Evolutionary conservation across 2,888 invertebrate genomes (phyloP), one percentile per base, ranked within the genome.

Genomic region (Oligia latruncula): DNA sequence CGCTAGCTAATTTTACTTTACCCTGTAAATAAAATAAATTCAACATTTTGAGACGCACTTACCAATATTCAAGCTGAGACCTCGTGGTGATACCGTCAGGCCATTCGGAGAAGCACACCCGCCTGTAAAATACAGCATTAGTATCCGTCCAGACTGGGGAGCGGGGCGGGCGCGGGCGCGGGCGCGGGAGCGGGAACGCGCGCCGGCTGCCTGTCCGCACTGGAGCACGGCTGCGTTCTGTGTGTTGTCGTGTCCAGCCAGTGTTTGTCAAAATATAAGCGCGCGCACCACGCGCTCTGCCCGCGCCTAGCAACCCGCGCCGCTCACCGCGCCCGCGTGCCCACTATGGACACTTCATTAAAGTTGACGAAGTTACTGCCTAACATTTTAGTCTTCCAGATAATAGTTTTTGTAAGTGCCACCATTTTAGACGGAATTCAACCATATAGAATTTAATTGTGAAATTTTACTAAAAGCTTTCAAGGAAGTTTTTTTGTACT

Each of bases 31-130:
- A 13, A 29, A 58, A 65, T 40, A 20, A 43, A n/a, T 66, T 46
- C 15, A 46, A 40, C 6, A 66, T 66, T 77, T 67, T 29, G 40
- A 20, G 11, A 35, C 35, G 73, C 85, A 97, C 98, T 98, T 96
- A 98, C 98, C 98, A 93, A 92, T 98, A 98, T 96, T 98, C 98
- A 88, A 97, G 96, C 87, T 97, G 96, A 71, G 98, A 98, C 91
- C 97, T 96, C 83, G 97, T 98, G 65, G 98, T 98, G 52, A 97
- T 97, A 1, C 98, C 98, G 91, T 98, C 98, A 5, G 99, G 99
- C 99, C 99, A 99, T 87, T 98, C 98, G 0, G 98, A 96, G 92
- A 98, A 99, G 94, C 99, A 99, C 68, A 99, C 97, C 60, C 98
- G 98, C 83, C 98, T 97, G 93, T 74, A 91, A 88, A 86, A 85